A percentile compares a stretch with the other conserved stretches of the same genome.
Conservation (phyloP, 2,797 vertebrate genomes). For the Buceros bicornis region DNA sequence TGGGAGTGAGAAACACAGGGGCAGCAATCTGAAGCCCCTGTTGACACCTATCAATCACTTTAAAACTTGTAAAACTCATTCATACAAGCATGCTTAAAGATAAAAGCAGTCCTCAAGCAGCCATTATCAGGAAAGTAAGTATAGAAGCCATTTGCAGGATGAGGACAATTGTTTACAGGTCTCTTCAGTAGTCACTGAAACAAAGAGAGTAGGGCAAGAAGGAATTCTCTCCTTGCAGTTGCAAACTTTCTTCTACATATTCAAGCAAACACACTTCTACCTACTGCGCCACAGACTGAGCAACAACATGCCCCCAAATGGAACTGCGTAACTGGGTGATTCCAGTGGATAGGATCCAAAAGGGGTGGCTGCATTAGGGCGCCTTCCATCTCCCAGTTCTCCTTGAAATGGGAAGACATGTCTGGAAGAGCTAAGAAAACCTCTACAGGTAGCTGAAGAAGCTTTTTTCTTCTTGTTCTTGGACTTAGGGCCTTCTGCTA, state of each 20-base stretch:
- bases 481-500: conserved; percentile 42
- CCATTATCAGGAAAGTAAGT: neutral
- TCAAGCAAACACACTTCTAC: neutral
- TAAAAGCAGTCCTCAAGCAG: neutral
- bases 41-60: neutral
- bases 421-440: conserved; percentile 37
- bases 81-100: neutral
- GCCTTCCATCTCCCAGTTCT: neutral
- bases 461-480: conserved; percentile 66
- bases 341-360: neutral
- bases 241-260: neutral
- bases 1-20: neutral
- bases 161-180: neutral
- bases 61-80: neutral
- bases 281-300: neutral
- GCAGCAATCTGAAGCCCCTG: neutral
- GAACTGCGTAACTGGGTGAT: neutral
- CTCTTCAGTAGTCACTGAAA: neutral
- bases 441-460: conserved; percentile 1
- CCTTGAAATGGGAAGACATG: neutral
- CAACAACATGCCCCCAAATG: neutral
- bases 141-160: neutral
- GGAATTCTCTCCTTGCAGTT: neutral
- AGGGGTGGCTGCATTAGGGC: neutral
- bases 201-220: neutral